Evolutionary conservation across 1,140 invertebrate species (phyloP), one percentile per base, ranked within the genome.

Genomic region (Aethina tumida): DNA sequence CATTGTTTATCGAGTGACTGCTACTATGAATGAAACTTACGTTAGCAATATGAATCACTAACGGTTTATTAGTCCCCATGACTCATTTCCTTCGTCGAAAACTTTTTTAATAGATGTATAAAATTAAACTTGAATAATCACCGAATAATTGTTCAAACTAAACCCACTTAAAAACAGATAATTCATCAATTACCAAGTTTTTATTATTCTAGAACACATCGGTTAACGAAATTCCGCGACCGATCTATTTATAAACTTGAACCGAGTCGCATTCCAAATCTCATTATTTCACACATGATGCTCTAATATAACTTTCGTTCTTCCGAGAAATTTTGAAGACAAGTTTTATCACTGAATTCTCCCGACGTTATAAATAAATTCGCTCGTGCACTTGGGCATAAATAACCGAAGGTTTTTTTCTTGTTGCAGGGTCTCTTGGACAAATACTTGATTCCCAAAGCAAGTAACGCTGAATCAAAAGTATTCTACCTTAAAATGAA

Each of bases 401-500:
- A 24, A 12, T 24, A 8, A 6, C 6, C 10, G 9, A 21, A 8
- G 8, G 15, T 27, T 10, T 12, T 35, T 43, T 38, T 36, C 44
- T 45, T 35, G 12, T 49, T 50, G 21, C 28, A 59, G 58, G 76
- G 77, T 62, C 85, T 93, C 40, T 70, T 96, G 50, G 90, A 94
- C 63, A 91, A 93, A 67, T 84, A 93, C 71, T 74, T 97, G 51
- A 93, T 97, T 67, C 85, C 88, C 44, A 84, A 80, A 67, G 87
- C 90, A 52, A 81, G 81, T 45, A 82, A 82, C 53, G 90, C 89
- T 49, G 92, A 96, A 75, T 93, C 89, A 48, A 93, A 91, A 83
- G 92, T 97, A 53, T 97, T 96, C 71, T 96, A 96, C 67, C 91
- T 91, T 67, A 97, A 97, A 82, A 95, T 95, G 91, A 92, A 81